A percentile compares a stretch with the other conserved stretches of the same genome.
phyloP scores from a whole-genome alignment of 2,113 vertebrate species.

The Stegastes partitus region DNA sequence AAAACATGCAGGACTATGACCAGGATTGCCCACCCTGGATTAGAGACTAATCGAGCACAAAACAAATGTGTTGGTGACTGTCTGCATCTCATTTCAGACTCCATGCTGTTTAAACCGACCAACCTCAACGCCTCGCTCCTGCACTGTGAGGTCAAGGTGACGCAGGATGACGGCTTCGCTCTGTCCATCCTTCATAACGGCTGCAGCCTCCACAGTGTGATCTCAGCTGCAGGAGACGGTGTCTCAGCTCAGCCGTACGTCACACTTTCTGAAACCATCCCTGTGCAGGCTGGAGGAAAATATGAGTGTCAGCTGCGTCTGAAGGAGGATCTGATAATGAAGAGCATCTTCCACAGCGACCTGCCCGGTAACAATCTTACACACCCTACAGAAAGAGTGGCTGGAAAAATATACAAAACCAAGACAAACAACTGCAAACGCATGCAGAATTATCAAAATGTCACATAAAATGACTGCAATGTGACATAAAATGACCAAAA shows the following conservation, averaged over 20 bases:
- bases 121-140: constrained; percentile 35
- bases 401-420: too few relatives aligned
- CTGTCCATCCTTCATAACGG: constrained; percentile 39
- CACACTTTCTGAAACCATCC: constrained; percentile 29
- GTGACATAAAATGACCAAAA: too few relatives aligned
- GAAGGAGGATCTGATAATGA: constrained; percentile 7
- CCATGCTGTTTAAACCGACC: constrained; percentile 37
- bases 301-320: constrained; percentile 70
- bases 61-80: too few relatives aligned
- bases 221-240: rapidly evolving
- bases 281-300: neutral
- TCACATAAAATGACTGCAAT: too few relatives aligned
- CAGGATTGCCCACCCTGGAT: too few relatives aligned
- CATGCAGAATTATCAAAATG: too few relatives aligned
- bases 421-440: too few relatives aligned
- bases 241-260: rapidly evolving
- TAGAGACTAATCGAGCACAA: too few relatives aligned
- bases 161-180: constrained; percentile 3
- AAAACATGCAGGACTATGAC: too few relatives aligned
- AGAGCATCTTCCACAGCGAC: constrained; percentile 9
- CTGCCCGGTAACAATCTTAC: constrained; percentile 35
- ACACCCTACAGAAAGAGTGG: too few relatives aligned
- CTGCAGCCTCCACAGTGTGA: neutral
- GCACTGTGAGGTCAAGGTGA: constrained; percentile 58
- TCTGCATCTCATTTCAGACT: constrained; percentile 53